phyloP scores from a whole-genome alignment of 2,888 invertebrate genomes.

The Pseudoips prasinana region DNA sequence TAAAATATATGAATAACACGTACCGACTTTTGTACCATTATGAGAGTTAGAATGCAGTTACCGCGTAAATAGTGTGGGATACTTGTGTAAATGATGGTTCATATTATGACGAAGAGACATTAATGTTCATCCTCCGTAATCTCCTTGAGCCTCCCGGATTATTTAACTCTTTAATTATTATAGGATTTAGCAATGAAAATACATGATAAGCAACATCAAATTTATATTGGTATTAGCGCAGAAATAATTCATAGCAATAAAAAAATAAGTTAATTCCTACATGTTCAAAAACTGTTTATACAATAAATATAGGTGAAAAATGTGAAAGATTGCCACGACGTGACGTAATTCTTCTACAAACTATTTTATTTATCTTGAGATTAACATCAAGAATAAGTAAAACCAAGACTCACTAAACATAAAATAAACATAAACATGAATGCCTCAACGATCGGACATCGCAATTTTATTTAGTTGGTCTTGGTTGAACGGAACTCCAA shows the following conservation, averaged over 20 bases:
- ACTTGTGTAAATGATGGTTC: too few relatives aligned
- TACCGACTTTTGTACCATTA: too few relatives aligned
- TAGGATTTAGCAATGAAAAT: too few relatives aligned
- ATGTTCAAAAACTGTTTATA: constrained; percentile 24
- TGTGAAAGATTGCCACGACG: constrained; percentile 30
- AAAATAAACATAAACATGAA: constrained; percentile 58
- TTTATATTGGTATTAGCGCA: constrained; percentile 64
- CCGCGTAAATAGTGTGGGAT: too few relatives aligned
- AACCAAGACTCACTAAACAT: constrained; percentile 83
- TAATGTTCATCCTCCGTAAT: too few relatives aligned
- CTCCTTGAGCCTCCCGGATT: too few relatives aligned
- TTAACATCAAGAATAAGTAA: constrained; percentile 65
- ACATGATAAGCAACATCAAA: constrained; percentile 72
- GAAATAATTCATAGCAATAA: constrained; percentile 65
- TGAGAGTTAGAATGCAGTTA: too few relatives aligned
- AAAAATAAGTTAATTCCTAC: constrained; percentile 35
- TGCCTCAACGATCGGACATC: constrained; percentile 55
- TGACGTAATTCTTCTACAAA: constrained; percentile 31
- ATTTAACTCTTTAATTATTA: too few relatives aligned
- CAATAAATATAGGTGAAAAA: constrained; percentile 37
- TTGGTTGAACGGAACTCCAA: constrained; percentile 82
- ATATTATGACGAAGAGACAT: too few relatives aligned
- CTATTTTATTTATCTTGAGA: constrained; percentile 42
- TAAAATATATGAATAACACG: too few relatives aligned
- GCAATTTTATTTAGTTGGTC: constrained; percentile 78